Percentiles rank a stretch among this genome's conserved stretches.
Conservation (phyloP, 2,888 invertebrate species). For the Philhelius pedissequus region DNA sequence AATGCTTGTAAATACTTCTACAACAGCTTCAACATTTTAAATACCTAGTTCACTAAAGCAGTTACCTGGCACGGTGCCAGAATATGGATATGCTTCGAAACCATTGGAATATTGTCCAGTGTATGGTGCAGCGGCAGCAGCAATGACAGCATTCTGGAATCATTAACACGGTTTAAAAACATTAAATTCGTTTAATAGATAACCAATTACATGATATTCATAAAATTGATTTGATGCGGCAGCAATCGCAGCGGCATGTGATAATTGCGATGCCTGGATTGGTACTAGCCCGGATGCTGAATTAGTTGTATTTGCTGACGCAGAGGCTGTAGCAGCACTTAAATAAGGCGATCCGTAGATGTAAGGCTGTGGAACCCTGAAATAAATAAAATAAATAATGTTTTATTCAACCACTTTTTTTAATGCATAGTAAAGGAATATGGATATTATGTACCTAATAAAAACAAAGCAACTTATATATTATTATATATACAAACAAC, state of each 20-base stretch:
- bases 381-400: neutral
- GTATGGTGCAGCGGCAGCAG: conserved; percentile 59
- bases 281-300: conserved; percentile 85
- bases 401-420: no score
- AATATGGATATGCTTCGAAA: conserved; percentile 60
- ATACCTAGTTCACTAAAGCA: conserved; percentile 54
- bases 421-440: no score
- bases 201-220: conserved; percentile 83
- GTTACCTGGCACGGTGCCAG: conserved; percentile 63
- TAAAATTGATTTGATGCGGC: conserved; percentile 90
- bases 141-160: conserved; percentile 57
- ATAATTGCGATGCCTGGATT: conserved; percentile 83
- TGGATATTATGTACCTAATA: no score
- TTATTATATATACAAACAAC: no score
- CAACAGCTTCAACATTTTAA: neutral
- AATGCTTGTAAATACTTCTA: neutral
- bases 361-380: conserved; percentile 87
- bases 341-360: conserved; percentile 87
- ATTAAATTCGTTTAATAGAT: neutral
- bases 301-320: conserved; percentile 69
- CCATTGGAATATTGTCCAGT: conserved; percentile 58
- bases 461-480: no score
- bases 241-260: conserved; percentile 87
- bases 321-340: conserved; percentile 76
- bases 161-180: neutral